A percentile compares a stretch with the other conserved stretches of the same genome.
These are phyloP conservation scores for Sorex maritimensis DNA, from an alignment of 2,797 vertebrate genomes.

Conservation along the genomic window DNA sequence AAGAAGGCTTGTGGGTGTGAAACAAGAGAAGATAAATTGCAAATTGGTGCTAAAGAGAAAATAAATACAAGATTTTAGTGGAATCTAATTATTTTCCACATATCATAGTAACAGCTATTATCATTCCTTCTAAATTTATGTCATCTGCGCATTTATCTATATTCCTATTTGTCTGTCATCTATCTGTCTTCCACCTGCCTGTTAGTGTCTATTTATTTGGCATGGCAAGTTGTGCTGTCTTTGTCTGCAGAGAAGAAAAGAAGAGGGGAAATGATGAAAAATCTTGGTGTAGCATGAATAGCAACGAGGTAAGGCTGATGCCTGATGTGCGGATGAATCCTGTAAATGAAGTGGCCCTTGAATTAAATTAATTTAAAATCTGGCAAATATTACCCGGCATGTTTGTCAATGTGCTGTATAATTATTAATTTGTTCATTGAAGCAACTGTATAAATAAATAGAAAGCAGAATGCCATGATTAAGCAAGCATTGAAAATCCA, in stretches of 20 bases:
- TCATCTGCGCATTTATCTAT: constrained; percentile 86
- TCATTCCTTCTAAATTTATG: constrained; percentile 88
- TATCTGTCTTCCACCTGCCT: constrained; percentile 89
- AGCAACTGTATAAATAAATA: constrained; percentile 93
- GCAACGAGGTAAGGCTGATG: constrained; percentile 90
- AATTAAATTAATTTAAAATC: constrained; percentile 94
- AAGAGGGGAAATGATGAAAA: constrained; percentile 87
- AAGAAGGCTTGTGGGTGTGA: constrained; percentile 84
- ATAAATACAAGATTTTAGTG: constrained; percentile 87
- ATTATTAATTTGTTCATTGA: constrained; percentile 95
- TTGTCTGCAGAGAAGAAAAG: constrained; percentile 85
- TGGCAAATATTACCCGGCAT: constrained; percentile 93
- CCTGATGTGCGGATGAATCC: constrained; percentile 91
- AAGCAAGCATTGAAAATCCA: constrained; percentile 91
- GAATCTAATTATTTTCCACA: constrained; percentile 90
- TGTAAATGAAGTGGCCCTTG: constrained; percentile 93
- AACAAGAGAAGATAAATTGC: constrained; percentile 87
- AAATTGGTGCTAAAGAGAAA: constrained; percentile 89
- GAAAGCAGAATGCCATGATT: constrained; percentile 92
- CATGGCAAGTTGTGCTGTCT: constrained; percentile 89
- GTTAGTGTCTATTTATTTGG: constrained; percentile 89
- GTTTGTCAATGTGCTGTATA: constrained; percentile 94
- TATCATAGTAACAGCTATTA: constrained; percentile 88
- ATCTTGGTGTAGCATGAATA: constrained; percentile 90
- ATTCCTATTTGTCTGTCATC: constrained; percentile 90